Base-by-base conservation (phyloP, 1,140 invertebrate species). In the Brachionus paranguensis region DNA sequence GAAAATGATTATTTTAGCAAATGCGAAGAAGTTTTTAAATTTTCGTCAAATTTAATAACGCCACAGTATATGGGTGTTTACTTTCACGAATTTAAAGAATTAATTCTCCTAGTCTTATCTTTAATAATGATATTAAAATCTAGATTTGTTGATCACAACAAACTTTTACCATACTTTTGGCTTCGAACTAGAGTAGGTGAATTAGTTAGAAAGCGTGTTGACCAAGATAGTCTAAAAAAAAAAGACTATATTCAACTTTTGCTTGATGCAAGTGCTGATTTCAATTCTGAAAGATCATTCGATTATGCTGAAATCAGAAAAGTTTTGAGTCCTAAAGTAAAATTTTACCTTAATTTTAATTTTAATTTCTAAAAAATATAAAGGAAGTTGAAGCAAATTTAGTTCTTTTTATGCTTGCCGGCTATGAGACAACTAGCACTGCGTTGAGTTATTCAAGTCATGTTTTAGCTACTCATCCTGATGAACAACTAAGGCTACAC, bases 351-450 rank as follows among this genome's bases (percentile, higher is more conserved):
- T 37, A 37, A 7, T 7, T 37, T 37, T 37, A 37, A 4, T 2
- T 45, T 33, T 83, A 27, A 81, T 37, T 29, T 43, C 12, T 41
- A 10, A 43, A 72, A 41, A 68, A 17, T n/a, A 29, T 20, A 24
- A 37, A 89, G 87, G 88, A 89, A 83, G 85, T 89, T 2, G 85
- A 86, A 20, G 85, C 86, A 12, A 87, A 88, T 47, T 86, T 86
- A 14, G 79, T 88, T 5, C 68, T 89, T 7, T 88, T 89, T 74
- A 84, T 89, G 8, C 72, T 89, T 76, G 88, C 88, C 24, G 88
- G 88, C 0, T 89, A 88, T 74, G 88, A 89, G 84, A 91, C 91
- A 3, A 91, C 90, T 1, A 88, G 90, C 50, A 90, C 87, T 4
- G 86, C 89, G 0, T 78, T 92, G 7, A 87, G 88, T 6, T 91